A percentile compares a stretch with the other conserved stretches of the same genome.
These are phyloP conservation scores for Gortyna flavago DNA, from an alignment of 2,888 invertebrate genomes.

Conservation along the genomic window DNA sequence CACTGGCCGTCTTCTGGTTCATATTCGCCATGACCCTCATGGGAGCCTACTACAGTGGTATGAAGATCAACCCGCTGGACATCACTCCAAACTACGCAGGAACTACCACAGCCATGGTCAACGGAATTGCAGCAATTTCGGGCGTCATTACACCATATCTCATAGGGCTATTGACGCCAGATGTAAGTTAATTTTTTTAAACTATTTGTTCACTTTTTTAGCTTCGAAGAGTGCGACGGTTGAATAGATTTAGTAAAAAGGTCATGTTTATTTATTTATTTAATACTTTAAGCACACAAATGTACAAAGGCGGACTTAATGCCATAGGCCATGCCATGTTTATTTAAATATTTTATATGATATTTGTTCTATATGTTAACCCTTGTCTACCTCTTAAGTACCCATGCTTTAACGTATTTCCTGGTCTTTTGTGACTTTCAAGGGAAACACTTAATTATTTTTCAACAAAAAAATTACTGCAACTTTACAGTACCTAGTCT, in stretches of 20 bases:
- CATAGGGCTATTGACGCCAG: constrained; percentile 90
- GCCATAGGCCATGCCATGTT: no score
- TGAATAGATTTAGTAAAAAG: neutral
- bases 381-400: neutral
- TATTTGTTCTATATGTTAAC: neutral
- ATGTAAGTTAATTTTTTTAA: constrained; percentile 82
- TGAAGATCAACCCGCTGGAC: constrained; percentile 92
- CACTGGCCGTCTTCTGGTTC: constrained; percentile 90
- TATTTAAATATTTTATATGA: neutral
- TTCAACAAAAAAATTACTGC: neutral
- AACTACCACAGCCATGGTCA: constrained; percentile 91
- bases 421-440: neutral
- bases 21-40: constrained; percentile 92
- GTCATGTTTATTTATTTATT: neutral
- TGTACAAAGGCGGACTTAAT: no score
- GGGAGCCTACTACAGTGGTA: constrained; percentile 93
- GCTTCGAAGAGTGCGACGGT: neutral
- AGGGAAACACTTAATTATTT: neutral
- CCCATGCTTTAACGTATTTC: neutral
- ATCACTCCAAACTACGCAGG: constrained; percentile 92
- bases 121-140: constrained; percentile 91
- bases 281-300: no score
- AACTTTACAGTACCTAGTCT: neutral
- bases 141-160: constrained; percentile 91
- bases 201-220: neutral